Evolutionary conservation across 2,113 vertebrate species (phyloP).

Genomic region (Xenotilapia leptura): DNA sequence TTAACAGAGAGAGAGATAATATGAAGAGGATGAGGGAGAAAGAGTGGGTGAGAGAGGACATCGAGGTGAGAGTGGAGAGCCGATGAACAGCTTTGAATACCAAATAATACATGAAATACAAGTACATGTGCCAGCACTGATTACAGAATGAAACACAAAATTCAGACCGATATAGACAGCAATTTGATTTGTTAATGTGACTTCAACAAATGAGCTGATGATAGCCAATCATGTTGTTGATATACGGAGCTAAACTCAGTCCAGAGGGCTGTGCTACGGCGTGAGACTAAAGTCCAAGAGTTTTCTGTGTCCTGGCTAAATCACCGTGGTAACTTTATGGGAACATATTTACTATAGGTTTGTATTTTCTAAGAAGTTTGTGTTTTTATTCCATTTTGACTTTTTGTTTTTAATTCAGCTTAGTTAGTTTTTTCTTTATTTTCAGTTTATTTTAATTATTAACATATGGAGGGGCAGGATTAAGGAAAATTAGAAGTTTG

Average conservation of each 20-base stretch:
- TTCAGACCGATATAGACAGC: neutral
- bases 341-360: neutral
- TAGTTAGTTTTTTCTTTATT: neutral
- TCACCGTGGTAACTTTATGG: neutral
- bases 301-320: neutral
- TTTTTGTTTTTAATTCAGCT: neutral
- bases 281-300: neutral
- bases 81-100: neutral
- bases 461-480: neutral
- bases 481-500: neutral
- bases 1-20: conserved; percentile 18
- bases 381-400: neutral
- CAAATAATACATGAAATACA: conserved; percentile 9
- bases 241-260: neutral
- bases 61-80: conserved; percentile 37
- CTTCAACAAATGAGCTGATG: neutral
- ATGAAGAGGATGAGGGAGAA: conserved; percentile 29
- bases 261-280: neutral
- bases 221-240: neutral
- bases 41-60: conserved; percentile 19
- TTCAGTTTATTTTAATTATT: neutral
- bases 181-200: neutral
- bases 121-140: neutral
- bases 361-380: neutral
- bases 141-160: neutral